Evolutionary conservation across 2,888 invertebrate species (phyloP).

Genomic region (Chirona hameri): DNA sequence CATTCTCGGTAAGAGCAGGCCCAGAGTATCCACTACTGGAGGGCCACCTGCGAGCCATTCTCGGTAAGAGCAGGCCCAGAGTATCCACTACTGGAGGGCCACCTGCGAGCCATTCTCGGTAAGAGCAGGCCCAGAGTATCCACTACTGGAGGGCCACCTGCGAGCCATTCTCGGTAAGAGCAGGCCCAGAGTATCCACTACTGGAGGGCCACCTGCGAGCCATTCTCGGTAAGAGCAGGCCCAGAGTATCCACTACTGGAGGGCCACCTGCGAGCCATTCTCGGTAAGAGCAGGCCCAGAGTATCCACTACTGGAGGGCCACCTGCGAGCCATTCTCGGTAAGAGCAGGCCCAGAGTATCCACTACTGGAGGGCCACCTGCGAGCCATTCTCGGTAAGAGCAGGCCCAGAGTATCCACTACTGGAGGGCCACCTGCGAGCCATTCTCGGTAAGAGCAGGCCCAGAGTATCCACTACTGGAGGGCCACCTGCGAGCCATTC

Average conservation of each 20-base stretch:
- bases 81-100: constrained; percentile 92
- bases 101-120: constrained; percentile 94
- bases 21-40: constrained; percentile 69
- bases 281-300: constrained; percentile 63
- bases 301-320: constrained; percentile 92
- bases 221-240: constrained; percentile 72
- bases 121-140: constrained; percentile 47
- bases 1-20: constrained; percentile 72
- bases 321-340: constrained; percentile 94
- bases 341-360: constrained; percentile 47
- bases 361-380: constrained; percentile 89
- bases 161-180: constrained; percentile 88
- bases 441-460: constrained; percentile 72
- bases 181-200: neutral
- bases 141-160: constrained; percentile 89
- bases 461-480: constrained; percentile 69
- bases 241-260: constrained; percentile 69
- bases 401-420: neutral
- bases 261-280: constrained; percentile 91
- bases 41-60: constrained; percentile 91
- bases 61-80: constrained; percentile 63
- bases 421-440: constrained; percentile 94
- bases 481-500: constrained; percentile 91
- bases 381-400: constrained; percentile 88
- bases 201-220: constrained; percentile 94